Conservation (phyloP, 1,140 invertebrate genomes). For the Nebria ingens region DNA sequence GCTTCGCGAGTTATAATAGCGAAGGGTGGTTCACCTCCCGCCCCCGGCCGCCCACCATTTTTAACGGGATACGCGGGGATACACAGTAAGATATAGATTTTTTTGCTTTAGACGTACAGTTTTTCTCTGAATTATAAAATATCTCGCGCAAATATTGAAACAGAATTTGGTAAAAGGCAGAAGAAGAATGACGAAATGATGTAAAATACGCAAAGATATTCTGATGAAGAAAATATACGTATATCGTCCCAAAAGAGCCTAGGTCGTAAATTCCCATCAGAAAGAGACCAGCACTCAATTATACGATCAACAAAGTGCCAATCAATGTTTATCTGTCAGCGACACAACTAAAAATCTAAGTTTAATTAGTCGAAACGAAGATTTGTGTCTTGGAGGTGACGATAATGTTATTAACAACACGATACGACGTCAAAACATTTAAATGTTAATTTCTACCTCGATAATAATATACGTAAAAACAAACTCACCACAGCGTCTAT, state of each 20-base stretch:
- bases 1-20: slow-evolving; percentile 35
- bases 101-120: slow-evolving; percentile 30
- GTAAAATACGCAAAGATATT: too few species aligned
- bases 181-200: too few species aligned
- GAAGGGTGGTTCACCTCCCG: slow-evolving; percentile 12
- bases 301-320: background rate
- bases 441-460: background rate
- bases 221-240: too few species aligned
- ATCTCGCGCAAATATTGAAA: slow-evolving; percentile 25
- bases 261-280: background rate
- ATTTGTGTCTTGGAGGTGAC: background rate
- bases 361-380: background rate
- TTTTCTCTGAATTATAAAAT: slow-evolving; percentile 35
- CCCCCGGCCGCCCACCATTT: background rate
- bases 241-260: too few species aligned
- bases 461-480: background rate
- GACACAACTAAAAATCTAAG: background rate
- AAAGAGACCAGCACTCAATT: background rate
- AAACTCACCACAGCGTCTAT: too few species aligned
- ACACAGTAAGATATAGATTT: slow-evolving; percentile 33
- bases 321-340: background rate
- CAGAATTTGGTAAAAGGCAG: too few species aligned
- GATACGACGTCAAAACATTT: background rate
- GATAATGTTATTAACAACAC: background rate
- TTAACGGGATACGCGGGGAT: too few species aligned